Evolutionary conservation across 2,797 vertebrate species (phyloP).

Genomic region (Leontopithecus rosalia): DNA sequence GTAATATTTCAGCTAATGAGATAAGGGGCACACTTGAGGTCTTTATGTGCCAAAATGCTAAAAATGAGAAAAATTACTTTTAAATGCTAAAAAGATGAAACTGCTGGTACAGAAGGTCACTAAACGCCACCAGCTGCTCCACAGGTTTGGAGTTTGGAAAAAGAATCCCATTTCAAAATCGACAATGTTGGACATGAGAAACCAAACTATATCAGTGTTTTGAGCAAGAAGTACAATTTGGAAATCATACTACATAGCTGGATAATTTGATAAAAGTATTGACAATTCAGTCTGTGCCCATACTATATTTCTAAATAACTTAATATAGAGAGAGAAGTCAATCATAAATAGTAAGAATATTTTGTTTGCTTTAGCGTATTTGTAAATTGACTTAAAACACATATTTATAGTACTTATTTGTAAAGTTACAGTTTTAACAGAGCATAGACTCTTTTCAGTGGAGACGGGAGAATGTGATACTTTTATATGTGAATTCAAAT

Average conservation of each 20-base stretch:
- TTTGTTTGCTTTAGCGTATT: background rate
- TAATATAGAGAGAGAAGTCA: background rate
- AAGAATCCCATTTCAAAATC: conserved; percentile 64
- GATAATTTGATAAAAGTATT: conserved; percentile 31
- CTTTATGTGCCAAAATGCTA: conserved; percentile 78
- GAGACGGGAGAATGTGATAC: background rate
- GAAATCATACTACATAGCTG: background rate
- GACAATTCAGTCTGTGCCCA: background rate
- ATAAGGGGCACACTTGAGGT: conserved; percentile 73
- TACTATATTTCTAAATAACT: background rate
- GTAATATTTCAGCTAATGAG: conserved; percentile 82
- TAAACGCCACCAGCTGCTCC: conserved; percentile 82
- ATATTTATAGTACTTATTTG: background rate
- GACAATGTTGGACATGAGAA: conserved; percentile 28
- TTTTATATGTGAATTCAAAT: conserved; percentile 27
- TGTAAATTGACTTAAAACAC: conserved; percentile 15
- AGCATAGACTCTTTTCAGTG: background rate
- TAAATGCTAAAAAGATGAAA: conserved; percentile 81
- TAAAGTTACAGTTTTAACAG: background rate
- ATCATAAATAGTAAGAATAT: background rate
- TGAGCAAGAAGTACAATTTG: background rate
- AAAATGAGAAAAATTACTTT: conserved; percentile 85
- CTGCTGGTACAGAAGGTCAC: conserved; percentile 72
- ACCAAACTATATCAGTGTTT: background rate
- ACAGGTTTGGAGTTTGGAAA: conserved; percentile 69